phyloP scores from a whole-genome alignment of 2,113 vertebrate species.

The Takifugu bimaculatus region DNA sequence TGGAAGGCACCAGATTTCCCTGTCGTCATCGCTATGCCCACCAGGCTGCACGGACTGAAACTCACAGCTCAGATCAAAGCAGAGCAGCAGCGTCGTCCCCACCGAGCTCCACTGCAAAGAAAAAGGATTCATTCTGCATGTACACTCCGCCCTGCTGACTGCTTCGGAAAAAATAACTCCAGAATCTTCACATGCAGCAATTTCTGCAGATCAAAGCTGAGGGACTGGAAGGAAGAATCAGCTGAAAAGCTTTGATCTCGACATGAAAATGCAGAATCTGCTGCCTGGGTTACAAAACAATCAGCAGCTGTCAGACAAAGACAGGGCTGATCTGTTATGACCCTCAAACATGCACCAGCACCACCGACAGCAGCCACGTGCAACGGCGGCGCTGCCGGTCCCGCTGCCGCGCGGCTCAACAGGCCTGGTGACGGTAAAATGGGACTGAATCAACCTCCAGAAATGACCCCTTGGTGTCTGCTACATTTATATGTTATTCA shows the following conservation, averaged over 20 bases:
- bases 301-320: no score
- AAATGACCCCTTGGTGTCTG: no score
- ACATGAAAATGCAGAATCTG: conserved; percentile 3
- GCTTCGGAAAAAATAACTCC: conserved; percentile 24
- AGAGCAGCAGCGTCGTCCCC: conserved; percentile 14
- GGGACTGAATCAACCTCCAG: no score
- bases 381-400: no score
- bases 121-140: conserved; percentile 41
- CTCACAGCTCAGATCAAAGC: conserved; percentile 51
- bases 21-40: conserved; percentile 10
- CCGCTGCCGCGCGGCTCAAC: no score
- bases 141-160: conserved; percentile 18
- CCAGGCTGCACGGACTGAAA: conserved; percentile 21
- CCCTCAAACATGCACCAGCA: no score
- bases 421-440: no score
- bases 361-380: no score
- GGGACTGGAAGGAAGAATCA: neutral
- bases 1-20: neutral
- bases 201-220: conserved; percentile 3
- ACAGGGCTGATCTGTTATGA: no score
- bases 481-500: no score
- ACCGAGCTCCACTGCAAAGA: conserved; percentile 41
- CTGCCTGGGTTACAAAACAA: no score
- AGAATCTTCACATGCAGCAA: conserved; percentile 16
- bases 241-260: conserved; percentile 11